Evolutionary conservation across 1,140 invertebrate genomes (phyloP).

Genomic region (Pollicipes pollicipes): DNA sequence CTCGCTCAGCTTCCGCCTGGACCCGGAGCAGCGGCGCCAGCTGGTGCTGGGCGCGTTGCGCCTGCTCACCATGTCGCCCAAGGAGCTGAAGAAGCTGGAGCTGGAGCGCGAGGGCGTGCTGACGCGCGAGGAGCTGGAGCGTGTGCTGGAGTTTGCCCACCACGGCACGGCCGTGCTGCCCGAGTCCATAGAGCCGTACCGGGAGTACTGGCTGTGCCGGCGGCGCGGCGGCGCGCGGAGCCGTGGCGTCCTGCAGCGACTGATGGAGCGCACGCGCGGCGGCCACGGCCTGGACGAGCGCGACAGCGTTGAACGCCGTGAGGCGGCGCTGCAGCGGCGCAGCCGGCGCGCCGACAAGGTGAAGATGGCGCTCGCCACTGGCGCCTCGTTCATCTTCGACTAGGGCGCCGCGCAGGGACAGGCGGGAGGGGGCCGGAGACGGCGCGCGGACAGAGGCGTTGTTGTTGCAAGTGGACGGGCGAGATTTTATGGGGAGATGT

Average conservation of each 20-base stretch:
- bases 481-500: too few species aligned
- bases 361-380: constrained; percentile 1
- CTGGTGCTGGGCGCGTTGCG: background rate
- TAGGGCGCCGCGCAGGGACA: background rate
- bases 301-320: background rate
- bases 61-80: background rate
- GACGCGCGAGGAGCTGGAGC: background rate
- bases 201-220: background rate
- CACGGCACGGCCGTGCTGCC: background rate
- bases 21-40: background rate
- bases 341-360: background rate
- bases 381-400: background rate
- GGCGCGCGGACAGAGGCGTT: background rate
- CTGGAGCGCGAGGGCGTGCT: background rate
- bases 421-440: background rate
- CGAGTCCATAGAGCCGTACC: background rate
- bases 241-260: background rate
- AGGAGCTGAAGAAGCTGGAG: background rate
- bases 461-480: too few species aligned
- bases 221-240: background rate
- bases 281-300: background rate
- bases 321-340: background rate
- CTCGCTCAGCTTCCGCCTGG: background rate
- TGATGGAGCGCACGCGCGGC: background rate
- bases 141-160: background rate